Conservation (phyloP, 2,888 invertebrate genomes). For the Tupiocoris notatus region DNA sequence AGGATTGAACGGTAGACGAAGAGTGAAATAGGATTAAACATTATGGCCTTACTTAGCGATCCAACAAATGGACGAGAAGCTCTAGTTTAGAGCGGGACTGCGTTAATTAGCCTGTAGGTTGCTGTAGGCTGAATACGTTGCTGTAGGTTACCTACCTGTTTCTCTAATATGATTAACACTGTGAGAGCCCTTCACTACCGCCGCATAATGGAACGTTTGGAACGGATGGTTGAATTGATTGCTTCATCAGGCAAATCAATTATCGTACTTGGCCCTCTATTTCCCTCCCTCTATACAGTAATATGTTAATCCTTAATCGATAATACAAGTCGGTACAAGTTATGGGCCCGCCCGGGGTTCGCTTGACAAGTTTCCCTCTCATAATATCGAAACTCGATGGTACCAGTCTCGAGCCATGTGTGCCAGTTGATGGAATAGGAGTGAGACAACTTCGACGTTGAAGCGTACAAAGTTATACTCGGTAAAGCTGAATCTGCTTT, state of each 20-base stretch:
- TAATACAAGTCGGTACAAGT: neutral
- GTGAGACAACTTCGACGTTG: neutral
- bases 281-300: neutral
- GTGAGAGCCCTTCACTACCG: neutral
- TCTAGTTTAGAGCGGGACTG: neutral
- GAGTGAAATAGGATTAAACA: neutral
- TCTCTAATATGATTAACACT: neutral
- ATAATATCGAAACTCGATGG: neutral
- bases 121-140: neutral
- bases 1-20: no score
- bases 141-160: neutral
- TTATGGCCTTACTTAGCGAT: neutral
- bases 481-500: neutral
- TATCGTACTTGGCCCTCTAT: neutral
- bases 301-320: neutral
- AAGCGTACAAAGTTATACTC: neutral
- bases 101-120: neutral
- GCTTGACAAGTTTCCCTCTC: neutral
- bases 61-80: neutral
- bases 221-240: neutral
- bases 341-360: neutral
- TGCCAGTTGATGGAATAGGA: neutral
- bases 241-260: neutral
- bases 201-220: neutral
- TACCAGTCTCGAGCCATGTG: neutral